phyloP scores from a whole-genome alignment of 2,113 vertebrate species.

The Garra rufa region DNA sequence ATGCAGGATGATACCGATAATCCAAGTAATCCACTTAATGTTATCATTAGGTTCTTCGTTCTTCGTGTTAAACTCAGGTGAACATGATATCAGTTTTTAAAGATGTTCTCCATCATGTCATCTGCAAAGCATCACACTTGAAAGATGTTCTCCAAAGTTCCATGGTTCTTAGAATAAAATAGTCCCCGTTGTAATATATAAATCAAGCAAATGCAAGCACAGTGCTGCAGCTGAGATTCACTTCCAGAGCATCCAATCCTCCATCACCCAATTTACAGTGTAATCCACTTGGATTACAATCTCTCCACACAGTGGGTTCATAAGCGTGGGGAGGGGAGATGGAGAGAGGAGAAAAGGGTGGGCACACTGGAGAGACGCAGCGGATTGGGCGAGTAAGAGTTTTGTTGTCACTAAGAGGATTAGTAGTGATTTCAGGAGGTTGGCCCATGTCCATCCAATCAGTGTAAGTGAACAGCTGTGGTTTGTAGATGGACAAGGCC shows the following conservation, averaged over 20 bases:
- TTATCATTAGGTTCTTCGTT: background rate
- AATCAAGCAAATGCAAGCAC: slow-evolving; percentile 9
- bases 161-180: background rate
- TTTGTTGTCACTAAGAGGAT: slow-evolving; percentile 84
- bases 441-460: slow-evolving; percentile 68
- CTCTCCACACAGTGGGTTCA: slow-evolving; percentile 61
- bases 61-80: background rate
- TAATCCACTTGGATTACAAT: slow-evolving; percentile 83
- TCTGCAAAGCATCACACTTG: no score
- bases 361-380: slow-evolving; percentile 68
- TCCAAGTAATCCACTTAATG: slow-evolving; percentile 42
- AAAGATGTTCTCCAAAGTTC: slow-evolving; percentile 14
- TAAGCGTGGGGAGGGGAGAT: slow-evolving; percentile 39
- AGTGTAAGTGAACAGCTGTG: slow-evolving; percentile 59
- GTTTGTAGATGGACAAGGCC: slow-evolving; percentile 58
- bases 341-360: slow-evolving; percentile 48
- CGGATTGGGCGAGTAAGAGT: slow-evolving; percentile 69
- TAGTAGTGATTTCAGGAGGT: slow-evolving; percentile 82
- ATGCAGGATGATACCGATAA: slow-evolving; percentile 25
- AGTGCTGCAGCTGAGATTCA: slow-evolving; percentile 29
- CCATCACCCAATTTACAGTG: slow-evolving; percentile 73
- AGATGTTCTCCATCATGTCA: background rate
- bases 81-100: background rate
- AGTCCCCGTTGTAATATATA: background rate
- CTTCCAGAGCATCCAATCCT: slow-evolving; percentile 54